A percentile compares a stretch with the other conserved stretches of the same genome.
Evolutionary conservation across 1,140 invertebrate species (phyloP).

Genomic region (Pectinophora gossypiella): DNA sequence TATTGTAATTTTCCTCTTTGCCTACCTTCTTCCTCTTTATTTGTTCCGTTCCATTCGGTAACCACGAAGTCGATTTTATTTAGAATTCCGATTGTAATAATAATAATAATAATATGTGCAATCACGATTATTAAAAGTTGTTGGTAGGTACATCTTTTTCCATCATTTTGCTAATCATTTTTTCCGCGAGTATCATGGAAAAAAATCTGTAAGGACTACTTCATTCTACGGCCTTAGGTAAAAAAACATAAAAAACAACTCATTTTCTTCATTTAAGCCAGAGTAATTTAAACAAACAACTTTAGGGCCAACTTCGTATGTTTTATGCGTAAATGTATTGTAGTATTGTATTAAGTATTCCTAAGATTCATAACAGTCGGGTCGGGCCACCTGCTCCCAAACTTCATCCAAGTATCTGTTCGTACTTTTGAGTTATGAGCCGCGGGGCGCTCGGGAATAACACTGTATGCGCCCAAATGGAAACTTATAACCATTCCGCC

Average conservation of each 20-base stretch:
- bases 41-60: no score
- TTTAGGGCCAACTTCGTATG: no score
- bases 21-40: background rate
- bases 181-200: no score
- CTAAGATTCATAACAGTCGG: background rate
- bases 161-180: no score
- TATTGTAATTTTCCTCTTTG: background rate
- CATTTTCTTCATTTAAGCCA: no score
- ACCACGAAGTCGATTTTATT: background rate
- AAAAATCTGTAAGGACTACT: no score
- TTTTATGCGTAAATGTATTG: background rate
- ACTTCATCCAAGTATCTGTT: constrained; percentile 37
- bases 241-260: no score
- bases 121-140: no score
- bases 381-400: constrained; percentile 39
- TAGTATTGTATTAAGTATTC: background rate
- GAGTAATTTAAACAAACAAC: no score
- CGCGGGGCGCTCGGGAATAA: constrained; percentile 31
- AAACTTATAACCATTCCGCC: constrained; percentile 36
- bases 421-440: constrained; percentile 38
- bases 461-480: constrained; percentile 30
- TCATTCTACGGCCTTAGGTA: no score
- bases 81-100: background rate
- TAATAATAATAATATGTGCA: background rate
- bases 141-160: no score